Evolutionary conservation across 1,140 invertebrate genomes (phyloP).

Genomic region (Formica selysi): DNA sequence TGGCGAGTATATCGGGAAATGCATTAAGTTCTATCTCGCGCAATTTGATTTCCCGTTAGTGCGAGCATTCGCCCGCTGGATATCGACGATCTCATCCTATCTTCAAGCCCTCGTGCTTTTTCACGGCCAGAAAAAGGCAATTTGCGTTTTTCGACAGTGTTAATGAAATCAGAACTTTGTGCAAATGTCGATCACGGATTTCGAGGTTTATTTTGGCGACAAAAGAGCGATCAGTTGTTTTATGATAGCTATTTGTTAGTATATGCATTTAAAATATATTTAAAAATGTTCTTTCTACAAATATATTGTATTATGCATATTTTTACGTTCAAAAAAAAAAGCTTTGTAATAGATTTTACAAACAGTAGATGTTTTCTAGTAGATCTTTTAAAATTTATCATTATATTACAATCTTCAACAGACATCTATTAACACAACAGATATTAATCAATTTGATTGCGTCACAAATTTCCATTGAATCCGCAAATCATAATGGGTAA

Average conservation of each 20-base stretch:
- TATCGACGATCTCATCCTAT: slow-evolving; percentile 42
- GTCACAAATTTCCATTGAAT: slow-evolving; percentile 14
- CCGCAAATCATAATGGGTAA: slow-evolving; percentile 18
- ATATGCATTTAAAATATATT: neutral
- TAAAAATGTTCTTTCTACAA: neutral
- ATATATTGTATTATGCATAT: too few species aligned
- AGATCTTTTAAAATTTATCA: neutral
- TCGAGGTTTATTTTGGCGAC: neutral
- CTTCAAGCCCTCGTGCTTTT: slow-evolving; percentile 37
- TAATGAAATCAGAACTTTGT: slow-evolving; percentile 18
- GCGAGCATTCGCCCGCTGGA: slow-evolving; percentile 5
- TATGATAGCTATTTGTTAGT: neutral
- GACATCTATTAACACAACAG: neutral
- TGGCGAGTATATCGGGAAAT: slow-evolving; percentile 67
- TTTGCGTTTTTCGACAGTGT: slow-evolving; percentile 54
- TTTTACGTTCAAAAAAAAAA: neutral
- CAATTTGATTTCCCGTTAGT: slow-evolving; percentile 58
- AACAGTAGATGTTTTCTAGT: neutral
- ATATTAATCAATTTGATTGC: slow-evolving; percentile 1
- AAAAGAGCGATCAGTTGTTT: neutral
- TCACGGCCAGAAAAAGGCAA: slow-evolving; percentile 27
- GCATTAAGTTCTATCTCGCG: slow-evolving; percentile 58
- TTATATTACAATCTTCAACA: neutral
- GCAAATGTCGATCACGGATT: neutral
- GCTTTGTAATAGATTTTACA: neutral